Evolutionary conservation across 2,797 vertebrate genomes (phyloP).

Genomic region (Eulemur albifrons): DNA sequence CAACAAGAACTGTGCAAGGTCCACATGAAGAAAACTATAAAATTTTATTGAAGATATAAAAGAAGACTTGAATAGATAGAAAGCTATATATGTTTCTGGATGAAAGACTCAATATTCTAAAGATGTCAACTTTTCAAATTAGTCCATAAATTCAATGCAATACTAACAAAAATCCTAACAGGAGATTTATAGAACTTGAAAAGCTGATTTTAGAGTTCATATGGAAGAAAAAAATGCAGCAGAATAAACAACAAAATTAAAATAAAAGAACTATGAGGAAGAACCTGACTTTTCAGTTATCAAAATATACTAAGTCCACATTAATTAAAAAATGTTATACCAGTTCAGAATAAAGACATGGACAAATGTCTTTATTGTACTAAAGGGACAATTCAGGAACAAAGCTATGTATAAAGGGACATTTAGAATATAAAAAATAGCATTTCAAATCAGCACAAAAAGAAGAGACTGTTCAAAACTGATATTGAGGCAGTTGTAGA

Average conservation of each 20-base stretch:
- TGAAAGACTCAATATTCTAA: neutral
- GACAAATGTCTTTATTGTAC: neutral
- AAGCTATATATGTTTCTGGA: neutral
- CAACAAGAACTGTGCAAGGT: neutral
- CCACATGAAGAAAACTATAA: neutral
- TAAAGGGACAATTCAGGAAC: neutral
- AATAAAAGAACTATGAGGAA: neutral
- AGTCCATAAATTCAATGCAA: constrained; percentile 9
- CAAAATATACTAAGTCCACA: neutral
- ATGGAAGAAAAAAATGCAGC: neutral
- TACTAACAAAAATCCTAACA: neutral
- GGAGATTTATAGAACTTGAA: neutral
- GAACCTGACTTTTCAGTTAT: neutral
- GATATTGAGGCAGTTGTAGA: neutral
- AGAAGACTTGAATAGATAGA: neutral
- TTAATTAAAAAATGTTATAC: neutral
- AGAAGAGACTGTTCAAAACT: neutral
- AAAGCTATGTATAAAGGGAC: neutral
- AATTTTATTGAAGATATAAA: neutral
- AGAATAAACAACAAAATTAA: neutral
- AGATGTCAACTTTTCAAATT: constrained; percentile 46
- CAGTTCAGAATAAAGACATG: neutral
- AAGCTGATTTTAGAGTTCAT: constrained; percentile 31
- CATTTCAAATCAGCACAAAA: constrained; percentile 18
- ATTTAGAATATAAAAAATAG: neutral